Percentiles rank a stretch among this genome's conserved stretches.
Conservation (phyloP, 2,888 invertebrate species). For the Oxyteleia sp. region DNA sequence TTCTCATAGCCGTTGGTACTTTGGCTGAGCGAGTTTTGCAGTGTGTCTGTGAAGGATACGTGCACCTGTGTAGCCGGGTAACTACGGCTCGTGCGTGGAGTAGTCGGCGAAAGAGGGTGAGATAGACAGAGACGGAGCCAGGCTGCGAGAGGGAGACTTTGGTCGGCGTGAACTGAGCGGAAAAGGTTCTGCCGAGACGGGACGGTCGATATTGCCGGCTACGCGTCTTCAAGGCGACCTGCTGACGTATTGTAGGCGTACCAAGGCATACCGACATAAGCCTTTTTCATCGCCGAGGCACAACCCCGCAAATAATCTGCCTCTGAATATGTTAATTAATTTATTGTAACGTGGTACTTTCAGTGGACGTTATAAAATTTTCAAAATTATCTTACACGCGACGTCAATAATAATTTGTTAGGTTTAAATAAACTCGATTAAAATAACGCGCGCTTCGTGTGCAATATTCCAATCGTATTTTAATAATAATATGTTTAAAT, state of each 20-base stretch:
- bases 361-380: too few species aligned
- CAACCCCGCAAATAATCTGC: constrained; percentile 27
- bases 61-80: constrained; percentile 68
- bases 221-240: constrained; percentile 83
- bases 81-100: constrained; percentile 72
- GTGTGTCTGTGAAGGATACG: constrained; percentile 72
- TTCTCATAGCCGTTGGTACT: constrained; percentile 49
- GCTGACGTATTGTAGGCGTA: constrained; percentile 76
- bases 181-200: constrained; percentile 78
- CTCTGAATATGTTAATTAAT: constrained; percentile 38
- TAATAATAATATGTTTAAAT: too few species aligned
- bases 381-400: too few species aligned
- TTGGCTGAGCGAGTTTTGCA: constrained; percentile 37
- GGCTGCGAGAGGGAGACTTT: constrained; percentile 66
- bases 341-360: too few species aligned
- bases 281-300: constrained; percentile 42
- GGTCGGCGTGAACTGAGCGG: constrained; percentile 76
- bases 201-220: constrained; percentile 81
- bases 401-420: too few species aligned
- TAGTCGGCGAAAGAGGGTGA: constrained; percentile 58
- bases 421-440: too few species aligned
- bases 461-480: too few species aligned
- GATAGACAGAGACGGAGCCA: constrained; percentile 45
- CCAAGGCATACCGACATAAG: constrained; percentile 39
- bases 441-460: too few species aligned